Evolutionary conservation across 2,113 vertebrate species (phyloP), one percentile per base, ranked within the genome.

Genomic region (Glaucomys volans): DNA sequence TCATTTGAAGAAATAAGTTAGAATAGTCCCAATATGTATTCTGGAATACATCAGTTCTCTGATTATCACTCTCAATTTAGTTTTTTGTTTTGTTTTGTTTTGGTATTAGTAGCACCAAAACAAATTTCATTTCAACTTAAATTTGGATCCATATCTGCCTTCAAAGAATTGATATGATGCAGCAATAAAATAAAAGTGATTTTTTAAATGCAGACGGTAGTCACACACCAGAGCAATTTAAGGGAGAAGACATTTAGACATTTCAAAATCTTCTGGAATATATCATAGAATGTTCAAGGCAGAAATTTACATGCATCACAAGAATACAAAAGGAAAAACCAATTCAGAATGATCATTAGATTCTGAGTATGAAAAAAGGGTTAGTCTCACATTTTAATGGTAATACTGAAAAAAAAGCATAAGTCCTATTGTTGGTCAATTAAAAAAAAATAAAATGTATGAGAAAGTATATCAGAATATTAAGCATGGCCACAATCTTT

Each of bases 101-200:
- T 85, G 7, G 16, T 54, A 72, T 86, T 71, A 71, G 17, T 50
- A 94, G 13, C n/a, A 64, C n/a, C 12, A 30, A 6, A 69, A 59
- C 24, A 69, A 50, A 76, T 69, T 88, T 84, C 59, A 76, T 77
- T 85, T 80, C 76, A 91, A 82, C 30, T 88, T 96, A 80, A 66
- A 77, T 42, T 94, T 86, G 35, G 16, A 92, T 94, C 62, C 59
- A 32, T 85, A 40, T 35, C 72, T 62, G 9, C 35, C 66, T 88
- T 94, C 66, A 80, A 94, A 87, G 67, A 87, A 69, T 44, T 30
- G 17, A 71, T 11, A 42, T n/a, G 42, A 89, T 79, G 10, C 32
- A 81, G 6, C 42, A 72, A 37, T 90, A 59, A 74, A 83, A 71
- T 52, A 77, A 54, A 74, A 71, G 28, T 22, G 50, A 71, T 32